Percentiles rank a stretch among this genome's conserved stretches.
phyloP scores from a whole-genome alignment of 2,113 vertebrate species.

The Mystacornis crossleyi region DNA sequence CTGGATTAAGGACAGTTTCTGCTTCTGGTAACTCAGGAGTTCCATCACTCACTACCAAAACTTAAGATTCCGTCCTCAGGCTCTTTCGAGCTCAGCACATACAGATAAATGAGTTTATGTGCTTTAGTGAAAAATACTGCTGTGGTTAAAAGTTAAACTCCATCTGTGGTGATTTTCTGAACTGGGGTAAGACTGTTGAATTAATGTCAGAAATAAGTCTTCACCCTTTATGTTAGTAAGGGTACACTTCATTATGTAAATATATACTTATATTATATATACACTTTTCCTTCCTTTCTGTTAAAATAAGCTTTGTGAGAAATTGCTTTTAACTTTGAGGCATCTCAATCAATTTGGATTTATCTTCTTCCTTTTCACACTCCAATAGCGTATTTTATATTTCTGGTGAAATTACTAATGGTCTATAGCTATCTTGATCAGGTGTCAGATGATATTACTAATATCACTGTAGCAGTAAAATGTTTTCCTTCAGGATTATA shows the following conservation, averaged over 20 bases:
- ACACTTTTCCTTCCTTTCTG: not conserved
- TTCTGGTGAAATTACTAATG: not conserved
- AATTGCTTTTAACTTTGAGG: not conserved
- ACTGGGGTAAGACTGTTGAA: not conserved
- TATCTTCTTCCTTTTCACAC: not conserved
- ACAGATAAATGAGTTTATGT: not conserved
- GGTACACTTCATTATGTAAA: not conserved
- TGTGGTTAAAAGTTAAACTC: not conserved
- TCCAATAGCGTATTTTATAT: not conserved
- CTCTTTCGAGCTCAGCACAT: not conserved
- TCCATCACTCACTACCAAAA: not conserved
- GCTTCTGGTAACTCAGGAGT: not conserved
- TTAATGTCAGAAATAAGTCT: not conserved
- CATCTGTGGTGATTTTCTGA: not conserved
- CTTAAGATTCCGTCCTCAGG: not conserved
- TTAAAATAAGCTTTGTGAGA: not conserved
- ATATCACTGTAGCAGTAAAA: not conserved
- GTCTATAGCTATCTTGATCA: not conserved
- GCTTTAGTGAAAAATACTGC: not conserved
- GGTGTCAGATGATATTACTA: not conserved
- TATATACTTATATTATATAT: not conserved
- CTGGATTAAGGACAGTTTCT: not conserved
- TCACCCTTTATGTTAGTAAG: not conserved
- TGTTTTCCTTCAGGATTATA: not conserved
- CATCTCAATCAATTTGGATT: not conserved